These are phyloP conservation scores for Ataeniobius toweri DNA, from an alignment of 2,797 vertebrate genomes.

Conservation along the genomic window DNA sequence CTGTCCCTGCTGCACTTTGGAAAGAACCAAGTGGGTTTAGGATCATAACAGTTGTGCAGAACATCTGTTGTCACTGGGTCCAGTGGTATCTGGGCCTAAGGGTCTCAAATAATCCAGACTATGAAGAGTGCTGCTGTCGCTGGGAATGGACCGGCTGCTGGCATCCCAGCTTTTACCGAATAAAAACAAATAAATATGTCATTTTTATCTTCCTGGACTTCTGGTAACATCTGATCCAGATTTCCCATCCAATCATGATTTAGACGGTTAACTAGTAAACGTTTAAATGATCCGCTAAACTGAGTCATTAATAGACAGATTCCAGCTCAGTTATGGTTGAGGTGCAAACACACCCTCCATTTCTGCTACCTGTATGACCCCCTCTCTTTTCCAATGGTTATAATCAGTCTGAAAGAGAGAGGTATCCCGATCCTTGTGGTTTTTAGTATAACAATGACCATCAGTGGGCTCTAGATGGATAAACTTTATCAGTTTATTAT, in stretches of 20 bases:
- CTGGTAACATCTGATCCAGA: neutral
- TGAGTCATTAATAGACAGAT: neutral
- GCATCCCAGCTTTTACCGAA: constrained; percentile 14
- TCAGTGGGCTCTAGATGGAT: too few relatives aligned
- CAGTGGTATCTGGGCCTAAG: neutral
- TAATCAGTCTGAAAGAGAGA: too few relatives aligned
- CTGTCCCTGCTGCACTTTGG: neutral
- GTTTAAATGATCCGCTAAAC: too few relatives aligned
- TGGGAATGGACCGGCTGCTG: neutral
- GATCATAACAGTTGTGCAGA: neutral
- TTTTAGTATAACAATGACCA: too few relatives aligned
- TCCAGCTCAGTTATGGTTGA: too few relatives aligned
- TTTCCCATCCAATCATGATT: too few relatives aligned
- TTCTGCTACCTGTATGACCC: too few relatives aligned
- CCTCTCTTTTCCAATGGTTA: too few relatives aligned
- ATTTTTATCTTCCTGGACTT: neutral
- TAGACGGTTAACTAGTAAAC: too few relatives aligned
- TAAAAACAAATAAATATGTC: neutral
- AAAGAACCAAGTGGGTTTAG: neutral
- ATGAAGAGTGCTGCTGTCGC: constrained; percentile 12
- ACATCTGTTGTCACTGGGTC: neutral
- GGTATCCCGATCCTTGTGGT: too few relatives aligned
- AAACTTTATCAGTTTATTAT: too few relatives aligned
- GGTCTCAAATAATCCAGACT: constrained; percentile 4
- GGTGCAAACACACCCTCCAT: too few relatives aligned